These are phyloP conservation scores for Homalodisca vitripennis DNA, from an alignment of 1,140 invertebrate species.

Conservation along the genomic window DNA sequence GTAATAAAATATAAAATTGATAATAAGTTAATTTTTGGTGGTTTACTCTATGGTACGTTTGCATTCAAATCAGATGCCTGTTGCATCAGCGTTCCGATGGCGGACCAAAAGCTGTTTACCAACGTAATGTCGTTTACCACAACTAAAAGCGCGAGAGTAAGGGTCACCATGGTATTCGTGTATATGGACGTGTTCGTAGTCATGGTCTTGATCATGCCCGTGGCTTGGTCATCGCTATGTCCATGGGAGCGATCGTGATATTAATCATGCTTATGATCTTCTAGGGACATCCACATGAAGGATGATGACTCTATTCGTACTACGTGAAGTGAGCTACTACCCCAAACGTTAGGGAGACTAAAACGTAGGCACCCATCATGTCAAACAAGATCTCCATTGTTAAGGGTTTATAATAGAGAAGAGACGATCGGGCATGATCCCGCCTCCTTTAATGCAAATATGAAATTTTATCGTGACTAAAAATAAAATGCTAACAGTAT, in stretches of 20 bases:
- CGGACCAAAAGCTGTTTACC: constrained; percentile 66
- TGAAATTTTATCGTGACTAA: too few species aligned
- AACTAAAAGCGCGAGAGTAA: constrained; percentile 32
- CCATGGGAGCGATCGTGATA: constrained; percentile 8
- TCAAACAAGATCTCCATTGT: constrained; percentile 79
- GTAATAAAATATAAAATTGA: neutral
- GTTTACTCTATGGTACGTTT: constrained; percentile 51
- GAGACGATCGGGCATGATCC: constrained; percentile 69
- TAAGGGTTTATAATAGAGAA: constrained; percentile 88
- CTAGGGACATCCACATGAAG: too few species aligned
- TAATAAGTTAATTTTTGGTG: neutral
- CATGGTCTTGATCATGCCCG: constrained; percentile 1
- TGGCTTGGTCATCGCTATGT: neutral
- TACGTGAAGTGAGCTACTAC: constrained; percentile 67
- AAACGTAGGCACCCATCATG: constrained; percentile 70
- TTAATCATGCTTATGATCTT: neutral
- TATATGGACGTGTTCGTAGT: constrained; percentile 13
- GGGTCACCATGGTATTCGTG: constrained; percentile 50
- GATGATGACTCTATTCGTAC: constrained; percentile 71
- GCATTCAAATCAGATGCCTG: constrained; percentile 76
- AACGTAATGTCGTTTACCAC: constrained; percentile 68
- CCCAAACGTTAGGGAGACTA: constrained; percentile 74
- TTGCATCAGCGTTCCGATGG: constrained; percentile 74
- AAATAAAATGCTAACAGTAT: too few species aligned
- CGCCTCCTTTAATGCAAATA: constrained; percentile 53